Conservation (phyloP, 1,140 invertebrate species). For the Hestina assimilis region DNA sequence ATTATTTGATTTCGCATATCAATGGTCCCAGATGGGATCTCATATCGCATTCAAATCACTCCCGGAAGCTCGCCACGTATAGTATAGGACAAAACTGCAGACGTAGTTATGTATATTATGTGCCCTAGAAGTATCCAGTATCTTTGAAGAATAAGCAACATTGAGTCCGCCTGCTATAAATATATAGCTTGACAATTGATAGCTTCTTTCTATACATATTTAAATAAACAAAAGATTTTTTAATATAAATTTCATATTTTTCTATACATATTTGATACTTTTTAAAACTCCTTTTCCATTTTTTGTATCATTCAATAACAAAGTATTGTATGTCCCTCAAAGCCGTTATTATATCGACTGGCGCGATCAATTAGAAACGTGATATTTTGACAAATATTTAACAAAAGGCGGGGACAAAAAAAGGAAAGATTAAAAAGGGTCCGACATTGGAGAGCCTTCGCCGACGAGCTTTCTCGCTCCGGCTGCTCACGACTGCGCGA, state of each 20-base stretch:
- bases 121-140: no score
- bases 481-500: background rate
- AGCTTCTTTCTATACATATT: no score
- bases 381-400: slow-evolving; percentile 4
- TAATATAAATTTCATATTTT: no score
- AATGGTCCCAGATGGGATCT: background rate
- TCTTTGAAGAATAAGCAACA: no score
- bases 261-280: no score
- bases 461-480: background rate
- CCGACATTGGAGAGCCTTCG: background rate
- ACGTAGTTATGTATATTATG: no score
- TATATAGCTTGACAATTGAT: no score
- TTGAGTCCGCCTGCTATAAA: no score
- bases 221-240: no score
- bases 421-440: slow-evolving; percentile 1
- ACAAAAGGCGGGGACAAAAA: background rate
- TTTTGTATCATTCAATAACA: background rate
- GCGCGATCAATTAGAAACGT: slow-evolving; percentile 1
- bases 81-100: no score
- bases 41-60: background rate
- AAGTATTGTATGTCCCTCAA: background rate
- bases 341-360: background rate
- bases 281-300: background rate
- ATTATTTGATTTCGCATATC: slow-evolving; percentile 2
- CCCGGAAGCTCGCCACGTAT: background rate